These are phyloP conservation scores for Orestias chungarensis DNA, from an alignment of 2,797 vertebrate genomes.

Conservation along the genomic window DNA sequence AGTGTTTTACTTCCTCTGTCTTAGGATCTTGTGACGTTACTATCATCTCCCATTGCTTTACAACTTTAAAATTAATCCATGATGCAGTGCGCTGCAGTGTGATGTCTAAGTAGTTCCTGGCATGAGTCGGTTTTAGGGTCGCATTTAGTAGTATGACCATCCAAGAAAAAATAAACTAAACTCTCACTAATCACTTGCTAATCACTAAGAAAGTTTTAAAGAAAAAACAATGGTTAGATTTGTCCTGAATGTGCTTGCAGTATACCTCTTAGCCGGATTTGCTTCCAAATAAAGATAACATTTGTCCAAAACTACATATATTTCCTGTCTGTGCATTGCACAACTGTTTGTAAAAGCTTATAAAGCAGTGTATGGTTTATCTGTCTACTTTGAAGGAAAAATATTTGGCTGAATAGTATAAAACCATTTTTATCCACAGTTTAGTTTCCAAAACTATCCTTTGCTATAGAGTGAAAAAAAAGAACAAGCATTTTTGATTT, in stretches of 20 bases:
- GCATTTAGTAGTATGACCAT: too few relatives aligned
- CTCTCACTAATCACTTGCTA: neutral
- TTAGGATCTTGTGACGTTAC: too few relatives aligned
- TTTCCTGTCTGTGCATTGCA: neutral
- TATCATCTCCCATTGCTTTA: too few relatives aligned
- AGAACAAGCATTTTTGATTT: neutral
- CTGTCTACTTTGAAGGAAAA: constrained; percentile 21
- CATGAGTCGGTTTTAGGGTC: too few relatives aligned
- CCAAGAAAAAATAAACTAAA: neutral
- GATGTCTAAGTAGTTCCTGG: too few relatives aligned
- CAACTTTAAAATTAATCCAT: too few relatives aligned
- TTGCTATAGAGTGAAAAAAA: neutral
- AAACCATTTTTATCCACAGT: constrained; percentile 7
- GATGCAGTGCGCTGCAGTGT: too few relatives aligned
- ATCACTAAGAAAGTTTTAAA: neutral
- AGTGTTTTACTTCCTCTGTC: too few relatives aligned
- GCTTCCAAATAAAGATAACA: neutral
- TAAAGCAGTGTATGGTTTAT: constrained; percentile 53
- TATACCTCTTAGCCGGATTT: neutral
- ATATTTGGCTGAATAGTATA: neutral
- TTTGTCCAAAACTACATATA: neutral
- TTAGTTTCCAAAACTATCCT: neutral
- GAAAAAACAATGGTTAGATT: neutral
- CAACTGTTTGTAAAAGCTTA: constrained; percentile 15
- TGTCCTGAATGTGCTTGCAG: neutral